phyloP scores from a whole-genome alignment of 2,888 invertebrate genomes.

The Lutraria lutraria region DNA sequence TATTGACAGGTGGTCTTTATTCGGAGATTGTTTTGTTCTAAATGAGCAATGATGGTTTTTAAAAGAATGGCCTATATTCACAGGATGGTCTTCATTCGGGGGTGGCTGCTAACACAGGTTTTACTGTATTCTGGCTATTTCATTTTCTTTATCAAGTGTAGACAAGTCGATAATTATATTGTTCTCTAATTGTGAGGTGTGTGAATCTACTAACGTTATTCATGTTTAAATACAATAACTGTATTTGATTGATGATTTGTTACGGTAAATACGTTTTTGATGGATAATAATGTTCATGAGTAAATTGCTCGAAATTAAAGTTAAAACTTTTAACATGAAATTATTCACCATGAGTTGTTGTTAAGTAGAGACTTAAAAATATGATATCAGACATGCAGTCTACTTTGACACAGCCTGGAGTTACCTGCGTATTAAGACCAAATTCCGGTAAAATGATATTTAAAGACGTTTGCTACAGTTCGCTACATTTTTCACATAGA shows the following conservation, averaged over 20 bases:
- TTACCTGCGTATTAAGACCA: neutral
- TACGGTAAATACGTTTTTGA: slow-evolving; percentile 10
- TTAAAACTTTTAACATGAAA: neutral
- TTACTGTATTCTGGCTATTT: neutral
- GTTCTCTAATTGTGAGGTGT: neutral
- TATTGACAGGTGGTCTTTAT: no score
- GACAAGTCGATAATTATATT: neutral
- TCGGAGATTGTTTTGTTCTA: no score
- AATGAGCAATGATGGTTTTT: no score
- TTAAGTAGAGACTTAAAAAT: neutral
- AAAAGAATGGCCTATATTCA: no score
- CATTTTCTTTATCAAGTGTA: neutral
- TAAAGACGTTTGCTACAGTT: no score
- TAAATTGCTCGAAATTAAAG: neutral
- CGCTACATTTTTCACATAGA: no score
- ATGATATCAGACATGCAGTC: neutral
- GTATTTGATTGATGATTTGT: neutral
- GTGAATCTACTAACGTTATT: neutral
- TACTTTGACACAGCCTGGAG: neutral
- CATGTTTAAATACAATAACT: neutral
- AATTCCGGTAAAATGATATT: neutral
- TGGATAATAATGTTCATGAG: neutral
- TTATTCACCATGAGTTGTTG: neutral
- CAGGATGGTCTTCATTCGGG: no score
- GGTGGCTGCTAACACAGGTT: no score